Evolutionary conservation across 2,797 vertebrate species (phyloP), one percentile per base, ranked within the genome.

Genomic region (Smutsia gigantea): DNA sequence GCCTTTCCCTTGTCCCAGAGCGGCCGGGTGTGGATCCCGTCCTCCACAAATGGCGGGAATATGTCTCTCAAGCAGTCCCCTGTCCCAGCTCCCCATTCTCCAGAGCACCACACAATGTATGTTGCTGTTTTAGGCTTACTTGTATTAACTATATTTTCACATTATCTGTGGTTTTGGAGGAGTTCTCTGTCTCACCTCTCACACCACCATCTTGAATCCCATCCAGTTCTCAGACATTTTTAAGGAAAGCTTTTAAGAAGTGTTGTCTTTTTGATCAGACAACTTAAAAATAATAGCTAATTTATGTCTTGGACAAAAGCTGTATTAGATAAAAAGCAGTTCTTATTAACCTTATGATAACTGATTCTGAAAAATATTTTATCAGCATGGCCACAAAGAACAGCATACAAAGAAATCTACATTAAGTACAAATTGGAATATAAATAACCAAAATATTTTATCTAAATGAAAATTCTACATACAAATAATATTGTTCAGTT

Each of bases 211-310:
- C n/a, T n/a, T n/a, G n/a, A n/a, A n/a, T n/a, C n/a, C n/a, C n/a
- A 39, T 39, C 37, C 37, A 39, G 37, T 39, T 39, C 37, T 39
- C 37, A 85, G 21, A 85, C 19, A 89, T 46, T 34, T 84, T 92
- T 69, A 61, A 71, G 21, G 31, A 34, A 64, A 81, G 37, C 0
- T 83, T 90, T 90, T 85, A 75, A 39, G 17, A 79, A 57, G 9
- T 39, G 5, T 29, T 72, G 0, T 46, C 46, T 94, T 95, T 90
- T 75, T 87, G 49, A 95, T 78, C 4, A 55, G 8, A 18, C 0
- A 91, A 83, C n/a, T 95, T 95, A 93, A 87, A 81, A 61, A 14
- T 78, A 91, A 61, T 39, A 46, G 34, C 11, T 95, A 59, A 51
- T 75, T 82, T 83, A 83, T 64, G 4, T 5, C 27, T 90, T 90